Conservation (phyloP, 1,140 invertebrate species). For the Drosophila persimilis region DNA sequence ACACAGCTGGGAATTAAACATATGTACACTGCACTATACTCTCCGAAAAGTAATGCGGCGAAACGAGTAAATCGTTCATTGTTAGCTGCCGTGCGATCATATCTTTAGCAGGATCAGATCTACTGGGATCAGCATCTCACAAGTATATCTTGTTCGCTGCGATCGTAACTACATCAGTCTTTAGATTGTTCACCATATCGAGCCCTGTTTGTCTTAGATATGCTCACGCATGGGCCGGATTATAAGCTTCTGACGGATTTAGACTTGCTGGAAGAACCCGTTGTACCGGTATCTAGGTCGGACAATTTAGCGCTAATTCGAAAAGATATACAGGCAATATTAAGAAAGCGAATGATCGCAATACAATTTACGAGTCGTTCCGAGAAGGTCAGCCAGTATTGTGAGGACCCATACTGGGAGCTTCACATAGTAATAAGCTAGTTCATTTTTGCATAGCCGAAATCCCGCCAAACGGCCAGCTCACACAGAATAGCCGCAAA, state of each 20-base stretch:
- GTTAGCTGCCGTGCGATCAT: constrained; percentile 20
- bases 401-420: no score
- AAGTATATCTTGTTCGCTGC: constrained; percentile 16
- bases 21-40: no score
- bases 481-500: no score
- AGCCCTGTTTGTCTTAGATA: constrained; percentile 18
- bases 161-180: constrained; percentile 14
- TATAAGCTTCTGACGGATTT: not conserved
- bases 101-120: constrained; percentile 26
- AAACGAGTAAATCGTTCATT: no score
- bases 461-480: no score
- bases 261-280: not conserved
- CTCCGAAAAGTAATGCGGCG: no score
- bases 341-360: not conserved
- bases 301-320: not conserved
- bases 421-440: no score
- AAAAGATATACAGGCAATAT: not conserved
- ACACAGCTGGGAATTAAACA: no score
- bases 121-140: constrained; percentile 25
- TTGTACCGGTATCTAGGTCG: no score
- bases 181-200: constrained; percentile 20
- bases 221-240: constrained; percentile 8
- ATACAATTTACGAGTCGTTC: constrained; percentile 2
- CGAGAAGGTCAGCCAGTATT: constrained; percentile 6
- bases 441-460: no score